Evolutionary conservation across 1,140 invertebrate species (phyloP), one percentile per base, ranked within the genome.

Genomic region (Acromyrmex heyeri): DNA sequence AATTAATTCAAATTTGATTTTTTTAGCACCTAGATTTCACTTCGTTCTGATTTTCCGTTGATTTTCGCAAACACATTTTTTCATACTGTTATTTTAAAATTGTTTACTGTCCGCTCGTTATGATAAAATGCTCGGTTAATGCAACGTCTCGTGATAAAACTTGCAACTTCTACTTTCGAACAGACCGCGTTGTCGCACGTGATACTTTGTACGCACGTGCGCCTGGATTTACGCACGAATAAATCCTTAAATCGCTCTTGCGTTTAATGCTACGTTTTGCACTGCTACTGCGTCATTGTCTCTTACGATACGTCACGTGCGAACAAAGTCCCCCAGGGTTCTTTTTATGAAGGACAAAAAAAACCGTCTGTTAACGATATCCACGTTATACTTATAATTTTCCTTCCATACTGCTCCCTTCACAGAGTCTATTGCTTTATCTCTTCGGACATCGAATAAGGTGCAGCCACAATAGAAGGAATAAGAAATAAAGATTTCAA

Each of bases 191-290:
- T 30, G n/a, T 21, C 24, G 27, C 69, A 75, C 67, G 67, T 67
- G 55, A 82, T 82, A 61, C 24, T 48, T 24, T 3, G 27, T 53
- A 34, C 5, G 79, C 79, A 82, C 79, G 79, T 83, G 79, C 27
- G 79, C 27, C 69, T 73, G 79, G 79, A 83, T 83, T 83, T 61
- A 83, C 69, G 79, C 79, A 83, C 79, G 79, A 83, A 83, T 83
- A 83, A 83, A 50, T 75, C 55, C 38, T 73, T 10, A 75, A 83
- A 73, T 83, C 69, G 69, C 38, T 83, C 27, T 50, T 73, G 79
- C 55, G 69, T 75, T 73, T 75, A 83, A 83, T 53, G 55, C 14
- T 21, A 75, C 69, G 69, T 83, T 83, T 83, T 34, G 55, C n/a
- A 18, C 18, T 7, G 55, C 79, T 34, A 38, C 55, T 27, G 24